A percentile compares a stretch with the other conserved stretches of the same genome.
phyloP scores from a whole-genome alignment of 2,113 vertebrate genomes.

The Chamaetylas fuelleborni region DNA sequence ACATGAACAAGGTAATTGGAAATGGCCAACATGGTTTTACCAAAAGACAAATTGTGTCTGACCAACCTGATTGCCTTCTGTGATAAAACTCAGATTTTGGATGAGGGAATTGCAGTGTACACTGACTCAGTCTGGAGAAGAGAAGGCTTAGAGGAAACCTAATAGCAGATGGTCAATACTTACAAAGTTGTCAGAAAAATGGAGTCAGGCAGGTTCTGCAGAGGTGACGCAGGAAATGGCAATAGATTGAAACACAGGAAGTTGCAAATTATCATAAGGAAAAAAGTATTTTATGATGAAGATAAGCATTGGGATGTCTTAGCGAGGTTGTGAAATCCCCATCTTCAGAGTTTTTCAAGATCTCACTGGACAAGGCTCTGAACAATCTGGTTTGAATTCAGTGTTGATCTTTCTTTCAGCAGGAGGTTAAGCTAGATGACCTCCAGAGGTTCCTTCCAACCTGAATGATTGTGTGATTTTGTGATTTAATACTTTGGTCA shows the following conservation, averaged over 20 bases:
- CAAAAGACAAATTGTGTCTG: neutral
- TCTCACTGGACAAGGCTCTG: neutral
- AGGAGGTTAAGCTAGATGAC: neutral
- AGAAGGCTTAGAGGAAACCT: neutral
- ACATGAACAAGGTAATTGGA: neutral
- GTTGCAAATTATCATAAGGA: neutral
- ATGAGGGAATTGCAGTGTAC: neutral
- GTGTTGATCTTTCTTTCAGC: neutral
- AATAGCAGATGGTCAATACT: neutral
- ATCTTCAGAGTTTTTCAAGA: neutral
- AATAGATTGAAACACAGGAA: neutral
- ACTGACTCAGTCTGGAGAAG: neutral
- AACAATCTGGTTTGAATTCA: constrained; percentile 19
- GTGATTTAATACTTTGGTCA: constrained; percentile 53
- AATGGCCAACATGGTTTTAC: neutral
- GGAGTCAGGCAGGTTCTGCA: neutral
- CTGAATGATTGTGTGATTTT: constrained; percentile 20
- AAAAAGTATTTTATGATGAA: neutral
- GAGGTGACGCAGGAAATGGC: neutral
- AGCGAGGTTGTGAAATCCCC: neutral
- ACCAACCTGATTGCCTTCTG: neutral
- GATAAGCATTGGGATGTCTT: neutral
- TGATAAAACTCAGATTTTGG: neutral
- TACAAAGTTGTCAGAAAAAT: neutral
- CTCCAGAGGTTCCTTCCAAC: neutral